phyloP scores from a whole-genome alignment of 1,140 invertebrate genomes.

The Sminthurides bifidus region DNA sequence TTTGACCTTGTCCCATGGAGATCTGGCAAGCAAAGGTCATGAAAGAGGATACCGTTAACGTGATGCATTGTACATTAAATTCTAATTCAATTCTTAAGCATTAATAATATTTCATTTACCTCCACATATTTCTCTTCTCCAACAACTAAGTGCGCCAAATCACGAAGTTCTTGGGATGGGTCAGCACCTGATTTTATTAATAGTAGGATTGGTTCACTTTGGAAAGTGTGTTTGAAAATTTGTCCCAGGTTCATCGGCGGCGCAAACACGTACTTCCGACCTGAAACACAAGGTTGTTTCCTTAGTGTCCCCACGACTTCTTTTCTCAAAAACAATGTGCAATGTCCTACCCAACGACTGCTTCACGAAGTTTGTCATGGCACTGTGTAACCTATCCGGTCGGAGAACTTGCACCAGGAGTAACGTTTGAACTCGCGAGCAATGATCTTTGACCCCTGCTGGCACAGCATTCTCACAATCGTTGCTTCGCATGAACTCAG shows the following conservation, averaged over 20 bases:
- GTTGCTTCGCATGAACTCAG: slow-evolving; percentile 47
- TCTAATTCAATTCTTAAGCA: not conserved
- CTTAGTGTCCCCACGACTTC: not conserved
- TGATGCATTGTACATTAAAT: not conserved
- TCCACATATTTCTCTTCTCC: slow-evolving; percentile 48
- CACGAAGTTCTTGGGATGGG: slow-evolving; percentile 63
- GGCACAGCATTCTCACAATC: slow-evolving; percentile 49
- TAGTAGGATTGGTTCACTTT: slow-evolving; percentile 59
- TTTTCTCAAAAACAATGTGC: not conserved
- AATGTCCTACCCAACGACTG: slow-evolving; percentile 49
- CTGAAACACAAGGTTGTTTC: slow-evolving; percentile 35
- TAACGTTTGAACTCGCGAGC: slow-evolving; percentile 71
- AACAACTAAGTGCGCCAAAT: slow-evolving; percentile 46
- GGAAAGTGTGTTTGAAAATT: slow-evolving; percentile 46
- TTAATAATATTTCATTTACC: slow-evolving; percentile 34
- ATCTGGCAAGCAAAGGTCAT: slow-evolving; percentile 40
- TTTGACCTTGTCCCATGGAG: slow-evolving; percentile 61
- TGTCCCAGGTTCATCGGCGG: slow-evolving; percentile 48
- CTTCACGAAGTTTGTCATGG: slow-evolving; percentile 56
- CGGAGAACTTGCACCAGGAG: slow-evolving; percentile 65
- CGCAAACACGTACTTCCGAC: slow-evolving; percentile 49
- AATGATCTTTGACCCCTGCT: slow-evolving; percentile 40
- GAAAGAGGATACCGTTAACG: not conserved
- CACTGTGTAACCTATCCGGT: slow-evolving; percentile 64
- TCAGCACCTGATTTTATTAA: slow-evolving; percentile 60